Base-by-base conservation (phyloP, 2,888 invertebrate species). In the Therioaphis trifolii region DNA sequence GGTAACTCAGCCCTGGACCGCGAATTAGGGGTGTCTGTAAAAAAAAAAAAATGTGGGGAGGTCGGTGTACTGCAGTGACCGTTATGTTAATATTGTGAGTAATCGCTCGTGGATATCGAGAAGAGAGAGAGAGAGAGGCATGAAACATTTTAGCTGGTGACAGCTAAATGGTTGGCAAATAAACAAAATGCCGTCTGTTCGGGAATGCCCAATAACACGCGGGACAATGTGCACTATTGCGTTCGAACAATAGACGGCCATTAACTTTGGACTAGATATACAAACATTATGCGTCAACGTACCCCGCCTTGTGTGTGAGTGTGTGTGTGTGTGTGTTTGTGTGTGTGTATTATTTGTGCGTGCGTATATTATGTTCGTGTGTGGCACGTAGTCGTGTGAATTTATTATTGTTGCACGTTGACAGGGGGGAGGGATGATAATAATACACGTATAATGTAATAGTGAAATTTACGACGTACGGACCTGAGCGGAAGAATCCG, bases 391-490 rank as follows among this genome's bases (percentile, higher is more conserved):
- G 9, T n/a, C 27, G 27, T 18, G n/a, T n/a, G 11, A 18, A 76
- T 76, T 63, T 76, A 63, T 76, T 49, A 46, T 29, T 63, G 76
- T 63, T 21, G 63, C 76, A 29, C 63, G 76, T 76, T 46, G 76
- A 27, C 43, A n/a, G 9, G 46, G 43, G 63, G 63, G 15, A 2
- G 21, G 7, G 24, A 2, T 2, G 11, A 14, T 14, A 46, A 46
- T 29, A 76, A 75, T 21, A 72, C 18, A 55, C n/a, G 24, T 75
- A 27, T 35, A 55, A 58, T 40, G 55, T n/a, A 29, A 52, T 72
- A 27, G 18, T 29, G n/a, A 52, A 52, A 72, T 72, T 52, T 49
- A 74, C 74, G 74, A 9, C 21, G 15, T 15, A 18, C 24, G 2
- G 12, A 21, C 9, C n/a, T 5, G 27, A 14, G n/a, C 63, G 21